Evolutionary conservation across 2,113 vertebrate genomes (phyloP).

Genomic region (Clarias batrachus): DNA sequence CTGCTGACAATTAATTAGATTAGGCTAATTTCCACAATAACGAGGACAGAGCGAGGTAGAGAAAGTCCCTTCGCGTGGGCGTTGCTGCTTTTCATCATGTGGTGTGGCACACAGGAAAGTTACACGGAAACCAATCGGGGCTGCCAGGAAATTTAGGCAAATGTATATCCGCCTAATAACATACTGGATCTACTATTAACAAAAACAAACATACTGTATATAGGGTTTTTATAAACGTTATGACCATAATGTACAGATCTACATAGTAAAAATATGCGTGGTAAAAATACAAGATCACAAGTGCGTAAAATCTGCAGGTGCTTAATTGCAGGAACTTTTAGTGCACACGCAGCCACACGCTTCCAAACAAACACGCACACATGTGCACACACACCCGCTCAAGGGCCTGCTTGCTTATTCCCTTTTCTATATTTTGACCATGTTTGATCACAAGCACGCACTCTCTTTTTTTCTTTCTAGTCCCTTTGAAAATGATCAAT

Average conservation of each 20-base stretch:
- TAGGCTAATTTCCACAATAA: constrained; percentile 90
- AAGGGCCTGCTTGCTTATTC: background rate
- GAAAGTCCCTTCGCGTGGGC: constrained; percentile 64
- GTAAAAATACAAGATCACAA: background rate
- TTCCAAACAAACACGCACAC: background rate
- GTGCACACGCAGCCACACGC: background rate
- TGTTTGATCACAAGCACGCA: background rate
- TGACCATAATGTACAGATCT: background rate
- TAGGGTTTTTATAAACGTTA: background rate
- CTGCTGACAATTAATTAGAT: constrained; percentile 87
- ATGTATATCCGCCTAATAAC: background rate
- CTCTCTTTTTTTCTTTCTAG: background rate
- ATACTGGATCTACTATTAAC: background rate
- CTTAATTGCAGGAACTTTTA: background rate
- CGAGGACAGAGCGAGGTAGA: constrained; percentile 86
- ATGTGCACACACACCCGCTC: background rate
- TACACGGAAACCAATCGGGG: background rate
- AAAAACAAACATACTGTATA: background rate
- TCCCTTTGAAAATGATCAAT: background rate
- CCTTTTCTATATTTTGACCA: background rate
- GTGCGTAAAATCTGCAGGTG: background rate
- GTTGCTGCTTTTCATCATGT: constrained; percentile 15
- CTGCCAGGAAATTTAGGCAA: background rate
- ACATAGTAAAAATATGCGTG: background rate
- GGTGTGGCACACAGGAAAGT: background rate